Conservation (phyloP, 1,140 invertebrate species). For the Drosophila equinoxialis region DNA sequence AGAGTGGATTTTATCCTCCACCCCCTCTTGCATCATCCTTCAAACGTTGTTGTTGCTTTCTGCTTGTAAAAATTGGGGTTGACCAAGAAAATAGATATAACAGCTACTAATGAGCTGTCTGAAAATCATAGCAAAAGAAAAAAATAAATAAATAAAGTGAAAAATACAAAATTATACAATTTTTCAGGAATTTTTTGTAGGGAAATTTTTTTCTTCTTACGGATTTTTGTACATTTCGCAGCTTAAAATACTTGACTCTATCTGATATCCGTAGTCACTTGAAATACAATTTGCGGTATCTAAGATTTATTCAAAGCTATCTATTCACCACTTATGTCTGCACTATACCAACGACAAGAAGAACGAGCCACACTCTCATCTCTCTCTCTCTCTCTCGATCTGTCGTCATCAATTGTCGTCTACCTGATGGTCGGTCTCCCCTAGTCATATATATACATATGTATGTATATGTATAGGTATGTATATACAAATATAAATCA, state of each 20-base stretch:
- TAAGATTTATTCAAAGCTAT: conserved; percentile 14
- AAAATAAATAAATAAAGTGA: background rate
- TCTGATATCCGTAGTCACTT: conserved; percentile 20
- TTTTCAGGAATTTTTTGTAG: background rate
- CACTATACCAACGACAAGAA: background rate
- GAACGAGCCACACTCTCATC: background rate
- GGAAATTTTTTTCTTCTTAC: background rate
- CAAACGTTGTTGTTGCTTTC: background rate
- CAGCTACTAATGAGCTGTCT: conserved; percentile 13
- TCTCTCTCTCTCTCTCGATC: background rate
- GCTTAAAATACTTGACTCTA: conserved; percentile 10
- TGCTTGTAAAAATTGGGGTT: conserved; percentile 4
- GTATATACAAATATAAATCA: background rate
- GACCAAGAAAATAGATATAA: conserved; percentile 13
- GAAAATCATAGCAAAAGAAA: background rate
- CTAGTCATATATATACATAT: background rate
- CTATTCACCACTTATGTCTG: conserved; percentile 29
- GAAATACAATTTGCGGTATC: conserved; percentile 13
- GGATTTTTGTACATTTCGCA: background rate
- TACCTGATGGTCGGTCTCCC: conserved; percentile 5
- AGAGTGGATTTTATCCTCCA: background rate
- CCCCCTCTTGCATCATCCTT: background rate
- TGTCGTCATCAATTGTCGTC: conserved; percentile 5
- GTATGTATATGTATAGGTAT: background rate
- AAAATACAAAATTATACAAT: background rate